Conservation (phyloP, 2,888 invertebrate genomes). For the Miltochrista miniata region DNA sequence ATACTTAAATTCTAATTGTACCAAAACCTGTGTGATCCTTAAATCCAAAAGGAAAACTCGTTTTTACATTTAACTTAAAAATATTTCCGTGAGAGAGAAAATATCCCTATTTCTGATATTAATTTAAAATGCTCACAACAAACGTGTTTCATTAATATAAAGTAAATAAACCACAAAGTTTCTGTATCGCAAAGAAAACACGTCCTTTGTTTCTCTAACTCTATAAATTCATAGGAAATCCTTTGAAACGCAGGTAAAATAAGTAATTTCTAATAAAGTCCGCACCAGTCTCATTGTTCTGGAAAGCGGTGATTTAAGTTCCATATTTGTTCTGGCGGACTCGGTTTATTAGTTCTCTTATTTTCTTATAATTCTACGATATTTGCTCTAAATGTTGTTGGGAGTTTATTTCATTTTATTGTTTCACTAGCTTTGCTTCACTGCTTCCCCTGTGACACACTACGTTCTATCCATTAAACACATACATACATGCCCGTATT, state of each 20-base stretch:
- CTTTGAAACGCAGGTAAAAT: background rate
- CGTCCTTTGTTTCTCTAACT: background rate
- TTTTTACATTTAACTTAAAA: no score
- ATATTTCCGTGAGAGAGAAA: no score
- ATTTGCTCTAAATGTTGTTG: slow-evolving; percentile 7
- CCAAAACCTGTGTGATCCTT: no score
- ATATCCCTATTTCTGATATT: background rate
- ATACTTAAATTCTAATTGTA: no score
- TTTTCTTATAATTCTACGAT: slow-evolving; percentile 33
- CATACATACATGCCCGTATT: no score
- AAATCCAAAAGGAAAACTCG: no score
- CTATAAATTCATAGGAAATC: background rate
- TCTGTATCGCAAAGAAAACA: background rate
- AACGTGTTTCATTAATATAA: background rate
- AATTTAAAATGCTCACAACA: background rate
- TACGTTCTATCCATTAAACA: no score
- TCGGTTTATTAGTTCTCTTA: slow-evolving; percentile 27
- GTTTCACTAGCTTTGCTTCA: no score
- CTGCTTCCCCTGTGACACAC: no score
- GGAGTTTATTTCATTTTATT: slow-evolving; percentile 1
- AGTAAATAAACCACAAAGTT: background rate
- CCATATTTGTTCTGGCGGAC: slow-evolving; percentile 25
- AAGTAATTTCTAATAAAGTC: slow-evolving; percentile 5
- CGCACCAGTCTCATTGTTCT: slow-evolving; percentile 7
- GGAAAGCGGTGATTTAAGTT: slow-evolving; percentile 9